Percentiles rank a stretch among this genome's conserved stretches.
Conservation (phyloP, 2,797 vertebrate genomes). For the Halcyon smyrnensis region DNA sequence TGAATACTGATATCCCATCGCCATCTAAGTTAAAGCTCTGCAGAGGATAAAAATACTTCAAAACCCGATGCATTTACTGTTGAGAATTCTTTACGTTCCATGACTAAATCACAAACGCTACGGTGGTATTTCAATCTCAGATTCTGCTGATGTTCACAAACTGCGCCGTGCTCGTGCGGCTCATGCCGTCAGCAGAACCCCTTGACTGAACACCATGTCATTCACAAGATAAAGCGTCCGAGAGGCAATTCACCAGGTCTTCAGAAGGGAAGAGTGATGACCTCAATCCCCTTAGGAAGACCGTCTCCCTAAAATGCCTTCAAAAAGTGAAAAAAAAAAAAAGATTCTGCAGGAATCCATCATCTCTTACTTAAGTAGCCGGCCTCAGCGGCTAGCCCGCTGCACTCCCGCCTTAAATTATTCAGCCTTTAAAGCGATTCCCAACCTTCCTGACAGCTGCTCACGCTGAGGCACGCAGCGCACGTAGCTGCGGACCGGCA, state of each 20-base stretch:
- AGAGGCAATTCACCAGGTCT: conserved; percentile 51
- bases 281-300: conserved; percentile 56
- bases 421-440: neutral
- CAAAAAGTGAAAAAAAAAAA: neutral
- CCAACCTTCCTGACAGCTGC: neutral
- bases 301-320: conserved; percentile 32
- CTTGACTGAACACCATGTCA: conserved; percentile 4
- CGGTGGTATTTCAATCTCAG: neutral
- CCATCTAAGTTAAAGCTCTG: conserved; percentile 42
- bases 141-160: conserved; percentile 71
- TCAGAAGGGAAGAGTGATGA: conserved; percentile 20
- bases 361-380: neutral
- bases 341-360: conserved; percentile 31
- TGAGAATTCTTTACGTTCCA: conserved; percentile 69
- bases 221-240: conserved; percentile 22
- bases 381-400: neutral
- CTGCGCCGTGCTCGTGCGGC: neutral
- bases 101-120: conserved; percentile 36
- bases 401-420: neutral
- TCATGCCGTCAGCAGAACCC: conserved; percentile 62
- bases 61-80: conserved; percentile 50
- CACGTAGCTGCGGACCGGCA: fast-evolving
- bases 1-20: conserved; percentile 50
- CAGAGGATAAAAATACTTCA: conserved; percentile 65
- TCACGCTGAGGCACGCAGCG: fast-evolving